Percentiles rank a stretch among this genome's conserved stretches.
Conservation (phyloP, 2,888 invertebrate genomes). For the Leptopilina syphax region DNA sequence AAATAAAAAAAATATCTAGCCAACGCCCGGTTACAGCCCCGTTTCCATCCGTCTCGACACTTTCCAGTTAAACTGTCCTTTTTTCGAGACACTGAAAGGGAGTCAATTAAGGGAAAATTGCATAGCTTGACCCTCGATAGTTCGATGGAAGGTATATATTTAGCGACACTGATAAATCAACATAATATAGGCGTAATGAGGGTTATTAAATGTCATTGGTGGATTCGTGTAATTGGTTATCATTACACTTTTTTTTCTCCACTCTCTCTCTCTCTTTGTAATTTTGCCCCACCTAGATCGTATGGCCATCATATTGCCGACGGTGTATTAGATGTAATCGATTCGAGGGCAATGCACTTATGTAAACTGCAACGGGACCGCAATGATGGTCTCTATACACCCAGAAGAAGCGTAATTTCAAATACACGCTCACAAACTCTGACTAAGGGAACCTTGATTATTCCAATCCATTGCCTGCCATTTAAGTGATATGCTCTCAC, state of each 20-base stretch:
- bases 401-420: slow-evolving; percentile 15
- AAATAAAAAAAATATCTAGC: too few species aligned
- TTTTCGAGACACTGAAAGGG: not conserved
- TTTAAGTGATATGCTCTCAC: not conserved
- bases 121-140: not conserved
- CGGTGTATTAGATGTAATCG: slow-evolving; percentile 33
- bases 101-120: slow-evolving; percentile 20
- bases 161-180: slow-evolving; percentile 28
- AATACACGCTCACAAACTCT: not conserved
- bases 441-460: slow-evolving; percentile 1
- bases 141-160: not conserved
- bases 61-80: too few species aligned
- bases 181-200: slow-evolving; percentile 16
- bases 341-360: slow-evolving; percentile 39
- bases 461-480: not conserved
- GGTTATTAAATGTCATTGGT: slow-evolving; percentile 36
- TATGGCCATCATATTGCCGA: slow-evolving; percentile 12
- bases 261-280: not conserved
- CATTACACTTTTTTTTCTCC: slow-evolving; percentile 4
- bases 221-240: slow-evolving; percentile 33
- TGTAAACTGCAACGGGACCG: slow-evolving; percentile 34
- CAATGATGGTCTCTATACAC: slow-evolving; percentile 14
- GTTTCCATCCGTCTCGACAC: too few species aligned
- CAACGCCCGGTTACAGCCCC: too few species aligned
- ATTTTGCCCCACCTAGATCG: slow-evolving; percentile 14